These are phyloP conservation scores for Beroe forskalii DNA, from an alignment of 37 sponge, comb jelly and placozoan species.

Conservation along the genomic window DNA sequence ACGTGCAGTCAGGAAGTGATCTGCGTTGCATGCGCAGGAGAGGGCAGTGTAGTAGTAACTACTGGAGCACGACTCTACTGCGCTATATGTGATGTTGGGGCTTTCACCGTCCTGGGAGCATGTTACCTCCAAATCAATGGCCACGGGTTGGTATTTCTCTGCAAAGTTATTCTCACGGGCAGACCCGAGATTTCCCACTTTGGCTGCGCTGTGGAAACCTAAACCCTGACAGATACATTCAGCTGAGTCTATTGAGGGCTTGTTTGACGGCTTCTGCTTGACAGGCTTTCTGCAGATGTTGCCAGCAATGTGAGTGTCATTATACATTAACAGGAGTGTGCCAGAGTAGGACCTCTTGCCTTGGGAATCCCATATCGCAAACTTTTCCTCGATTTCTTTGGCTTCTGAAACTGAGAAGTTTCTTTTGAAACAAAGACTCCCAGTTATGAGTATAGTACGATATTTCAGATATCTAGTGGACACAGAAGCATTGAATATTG, in stretches of 20 bases:
- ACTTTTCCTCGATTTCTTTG: not conserved
- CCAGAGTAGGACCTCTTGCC: not conserved
- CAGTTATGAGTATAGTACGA: too few relatives aligned
- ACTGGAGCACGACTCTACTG: not conserved
- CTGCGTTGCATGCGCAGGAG: not conserved
- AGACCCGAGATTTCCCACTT: not conserved
- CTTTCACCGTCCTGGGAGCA: not conserved
- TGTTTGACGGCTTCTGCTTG: not conserved
- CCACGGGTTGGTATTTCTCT: not conserved
- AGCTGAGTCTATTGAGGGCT: not conserved
- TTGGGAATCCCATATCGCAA: not conserved
- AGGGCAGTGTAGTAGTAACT: not conserved
- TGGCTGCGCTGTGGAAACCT: not conserved
- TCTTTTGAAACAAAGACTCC: too few relatives aligned
- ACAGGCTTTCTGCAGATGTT: not conserved
- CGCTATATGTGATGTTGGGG: not conserved
- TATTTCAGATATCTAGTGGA: too few relatives aligned
- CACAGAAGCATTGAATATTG: too few relatives aligned
- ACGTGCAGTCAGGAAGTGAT: not conserved
- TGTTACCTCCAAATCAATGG: not conserved
- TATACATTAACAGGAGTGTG: not conserved
- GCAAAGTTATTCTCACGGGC: not conserved
- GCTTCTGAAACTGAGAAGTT: not conserved
- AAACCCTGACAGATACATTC: not conserved
- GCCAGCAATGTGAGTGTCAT: not conserved